These are phyloP conservation scores for Trididemnum clinides DNA, from an alignment of 23 tunicate species.

Conservation along the genomic window DNA sequence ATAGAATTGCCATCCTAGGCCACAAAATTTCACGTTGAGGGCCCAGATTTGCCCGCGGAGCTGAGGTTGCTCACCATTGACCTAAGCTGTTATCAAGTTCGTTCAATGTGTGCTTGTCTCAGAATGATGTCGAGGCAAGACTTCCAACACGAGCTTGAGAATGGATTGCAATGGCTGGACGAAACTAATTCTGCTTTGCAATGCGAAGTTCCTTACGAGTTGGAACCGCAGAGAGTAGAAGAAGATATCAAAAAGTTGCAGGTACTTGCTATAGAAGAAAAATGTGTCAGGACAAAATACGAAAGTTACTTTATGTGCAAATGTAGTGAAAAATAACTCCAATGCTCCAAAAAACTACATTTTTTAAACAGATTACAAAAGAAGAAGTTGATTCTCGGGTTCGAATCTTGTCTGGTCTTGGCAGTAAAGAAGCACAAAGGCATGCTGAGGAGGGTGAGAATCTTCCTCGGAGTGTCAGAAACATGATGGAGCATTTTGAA, in stretches of 20 bases:
- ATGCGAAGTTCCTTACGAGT: conserved; percentile 73
- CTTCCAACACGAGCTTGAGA: conserved; percentile 82
- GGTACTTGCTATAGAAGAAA: conserved; percentile 44
- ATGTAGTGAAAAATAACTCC: no score
- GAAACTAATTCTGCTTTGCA: conserved; percentile 72
- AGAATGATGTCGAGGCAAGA: conserved; percentile 81
- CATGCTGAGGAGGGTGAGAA: conserved; percentile 70
- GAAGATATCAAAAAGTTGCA: conserved; percentile 89
- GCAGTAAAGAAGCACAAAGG: conserved; percentile 45
- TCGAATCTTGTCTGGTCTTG: conserved; percentile 66
- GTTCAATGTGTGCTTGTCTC: background rate
- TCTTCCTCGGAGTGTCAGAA: conserved; percentile 54
- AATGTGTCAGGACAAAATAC: no score
- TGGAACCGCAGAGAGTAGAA: conserved; percentile 81
- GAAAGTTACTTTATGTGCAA: no score
- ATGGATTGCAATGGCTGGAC: conserved; percentile 85
- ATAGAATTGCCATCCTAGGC: no score
- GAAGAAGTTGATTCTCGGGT: conserved; percentile 85
- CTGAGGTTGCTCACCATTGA: background rate
- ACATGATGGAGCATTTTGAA: conserved; percentile 53
- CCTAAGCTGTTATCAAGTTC: background rate
- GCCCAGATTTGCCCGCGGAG: no score
- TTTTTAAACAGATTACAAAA: conserved; percentile 55
- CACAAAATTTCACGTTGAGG: no score
- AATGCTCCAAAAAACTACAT: no score